A percentile compares a stretch with the other conserved stretches of the same genome.
phyloP scores from a whole-genome alignment of 2,888 invertebrate genomes.

The Holacanthella duospinosa region DNA sequence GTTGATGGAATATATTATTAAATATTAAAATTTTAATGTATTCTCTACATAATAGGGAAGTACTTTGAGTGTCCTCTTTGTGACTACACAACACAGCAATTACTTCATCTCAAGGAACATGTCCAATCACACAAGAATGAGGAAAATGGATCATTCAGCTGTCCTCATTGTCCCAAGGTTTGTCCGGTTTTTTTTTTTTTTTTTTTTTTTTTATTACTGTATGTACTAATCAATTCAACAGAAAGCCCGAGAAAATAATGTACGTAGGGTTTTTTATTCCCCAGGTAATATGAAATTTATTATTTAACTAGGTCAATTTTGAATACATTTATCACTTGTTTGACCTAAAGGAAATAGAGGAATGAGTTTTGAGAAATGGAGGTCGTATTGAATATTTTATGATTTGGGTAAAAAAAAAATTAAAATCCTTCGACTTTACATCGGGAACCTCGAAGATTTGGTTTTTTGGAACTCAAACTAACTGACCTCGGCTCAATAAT shows the following conservation, averaged over 20 bases:
- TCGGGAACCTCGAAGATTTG: too few relatives aligned
- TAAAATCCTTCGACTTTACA: too few relatives aligned
- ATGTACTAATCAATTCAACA: not conserved
- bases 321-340: too few relatives aligned
- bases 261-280: conserved; percentile 17
- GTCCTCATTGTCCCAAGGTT: conserved; percentile 57
- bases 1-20: not conserved
- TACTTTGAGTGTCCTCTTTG: conserved; percentile 65
- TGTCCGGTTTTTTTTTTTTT: conserved; percentile 17
- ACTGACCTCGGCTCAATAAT: not conserved
- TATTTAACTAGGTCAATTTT: conserved; percentile 8
- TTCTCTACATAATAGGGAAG: conserved; percentile 46
- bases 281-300: conserved; percentile 17
- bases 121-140: conserved; percentile 50
- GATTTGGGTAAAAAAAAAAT: not conserved
- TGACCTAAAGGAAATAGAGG: too few relatives aligned
- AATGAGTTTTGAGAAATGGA: too few relatives aligned
- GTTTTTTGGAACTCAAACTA: not conserved
- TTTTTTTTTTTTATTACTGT: too few relatives aligned
- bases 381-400: not conserved
- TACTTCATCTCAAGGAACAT: conserved; percentile 55
- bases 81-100: conserved; percentile 54
- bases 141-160: conserved; percentile 54
- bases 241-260: conserved; percentile 3
- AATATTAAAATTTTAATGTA: not conserved